Evolutionary conservation across 2,113 vertebrate species (phyloP).

Genomic region (Vireo altiloquus): DNA sequence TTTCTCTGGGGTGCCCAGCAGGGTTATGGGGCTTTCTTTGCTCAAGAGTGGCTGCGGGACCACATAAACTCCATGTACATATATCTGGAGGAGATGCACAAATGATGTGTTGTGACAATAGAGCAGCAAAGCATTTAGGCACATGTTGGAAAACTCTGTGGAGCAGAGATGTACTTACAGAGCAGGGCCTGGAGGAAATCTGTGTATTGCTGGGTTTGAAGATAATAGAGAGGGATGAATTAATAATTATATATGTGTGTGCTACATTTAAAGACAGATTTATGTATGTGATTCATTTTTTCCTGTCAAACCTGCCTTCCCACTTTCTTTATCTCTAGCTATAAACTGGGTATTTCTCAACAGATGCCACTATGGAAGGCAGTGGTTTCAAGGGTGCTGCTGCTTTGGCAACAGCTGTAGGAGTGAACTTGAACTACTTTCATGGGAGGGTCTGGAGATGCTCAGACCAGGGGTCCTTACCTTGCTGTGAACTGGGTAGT

Average conservation of each 20-base stretch:
- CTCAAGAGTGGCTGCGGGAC: background rate
- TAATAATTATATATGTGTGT: slow-evolving; percentile 3
- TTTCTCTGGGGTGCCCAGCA: background rate
- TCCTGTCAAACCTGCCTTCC: background rate
- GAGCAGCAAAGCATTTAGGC: background rate
- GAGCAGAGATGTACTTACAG: slow-evolving; percentile 16
- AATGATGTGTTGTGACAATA: background rate
- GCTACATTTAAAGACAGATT: slow-evolving; percentile 9
- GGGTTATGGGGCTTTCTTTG: background rate
- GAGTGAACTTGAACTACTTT: background rate
- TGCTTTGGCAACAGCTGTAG: background rate
- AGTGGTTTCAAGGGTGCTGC: background rate
- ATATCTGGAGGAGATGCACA: background rate
- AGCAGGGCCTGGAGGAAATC: slow-evolving; percentile 42
- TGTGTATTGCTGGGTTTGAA: background rate
- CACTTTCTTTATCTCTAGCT: background rate
- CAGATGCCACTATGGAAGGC: background rate
- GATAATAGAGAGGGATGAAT: slow-evolving; percentile 28
- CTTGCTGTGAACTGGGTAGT: background rate
- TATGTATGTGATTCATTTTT: background rate
- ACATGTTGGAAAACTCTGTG: background rate
- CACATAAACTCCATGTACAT: background rate
- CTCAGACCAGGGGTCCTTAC: background rate
- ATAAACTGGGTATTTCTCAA: background rate
- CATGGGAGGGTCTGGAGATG: background rate